phyloP scores from a whole-genome alignment of 2,888 invertebrate genomes.

The Aporophyla lueneburgensis region DNA sequence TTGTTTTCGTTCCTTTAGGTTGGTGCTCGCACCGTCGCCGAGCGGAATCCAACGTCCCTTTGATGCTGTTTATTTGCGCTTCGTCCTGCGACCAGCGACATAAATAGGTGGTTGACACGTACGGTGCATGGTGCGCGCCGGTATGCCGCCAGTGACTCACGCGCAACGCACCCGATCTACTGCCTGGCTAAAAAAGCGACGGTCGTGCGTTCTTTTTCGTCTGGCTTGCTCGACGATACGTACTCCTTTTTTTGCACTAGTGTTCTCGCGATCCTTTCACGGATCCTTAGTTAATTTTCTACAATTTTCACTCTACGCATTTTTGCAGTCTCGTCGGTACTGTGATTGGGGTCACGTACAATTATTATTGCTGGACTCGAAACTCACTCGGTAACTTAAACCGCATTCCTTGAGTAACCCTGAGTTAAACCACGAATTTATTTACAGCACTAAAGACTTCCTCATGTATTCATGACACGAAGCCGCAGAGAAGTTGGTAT shows the following conservation, averaged over 20 bases:
- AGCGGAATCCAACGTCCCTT: slow-evolving; percentile 87
- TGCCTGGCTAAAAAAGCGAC: slow-evolving; percentile 80
- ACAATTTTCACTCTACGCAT: slow-evolving; percentile 2
- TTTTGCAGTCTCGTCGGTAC: slow-evolving; percentile 13
- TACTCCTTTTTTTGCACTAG: slow-evolving; percentile 71
- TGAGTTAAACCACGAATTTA: slow-evolving; percentile 62
- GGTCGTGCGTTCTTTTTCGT: slow-evolving; percentile 78
- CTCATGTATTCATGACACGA: slow-evolving; percentile 77
- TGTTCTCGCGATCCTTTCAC: slow-evolving; percentile 63
- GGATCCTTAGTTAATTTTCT: slow-evolving; percentile 21
- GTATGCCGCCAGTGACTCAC: slow-evolving; percentile 85
- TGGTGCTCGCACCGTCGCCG: slow-evolving; percentile 76
- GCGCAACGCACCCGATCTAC: slow-evolving; percentile 78
- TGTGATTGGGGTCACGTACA: slow-evolving; percentile 55
- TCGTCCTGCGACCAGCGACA: slow-evolving; percentile 89
- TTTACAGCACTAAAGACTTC: slow-evolving; percentile 71
- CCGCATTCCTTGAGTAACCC: slow-evolving; percentile 67
- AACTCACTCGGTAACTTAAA: slow-evolving; percentile 62
- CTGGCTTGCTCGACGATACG: slow-evolving; percentile 67
- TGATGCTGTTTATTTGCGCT: slow-evolving; percentile 90
- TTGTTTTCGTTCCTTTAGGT: slow-evolving; percentile 85
- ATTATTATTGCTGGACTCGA: slow-evolving; percentile 40
- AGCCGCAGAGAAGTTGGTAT: slow-evolving; percentile 78
- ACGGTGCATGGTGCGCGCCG: slow-evolving; percentile 85
- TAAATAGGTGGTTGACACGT: slow-evolving; percentile 90